Percentiles rank a stretch among this genome's conserved stretches.
Evolutionary conservation across 2,797 vertebrate species (phyloP).

Genomic region (Alfaro cultratus): DNA sequence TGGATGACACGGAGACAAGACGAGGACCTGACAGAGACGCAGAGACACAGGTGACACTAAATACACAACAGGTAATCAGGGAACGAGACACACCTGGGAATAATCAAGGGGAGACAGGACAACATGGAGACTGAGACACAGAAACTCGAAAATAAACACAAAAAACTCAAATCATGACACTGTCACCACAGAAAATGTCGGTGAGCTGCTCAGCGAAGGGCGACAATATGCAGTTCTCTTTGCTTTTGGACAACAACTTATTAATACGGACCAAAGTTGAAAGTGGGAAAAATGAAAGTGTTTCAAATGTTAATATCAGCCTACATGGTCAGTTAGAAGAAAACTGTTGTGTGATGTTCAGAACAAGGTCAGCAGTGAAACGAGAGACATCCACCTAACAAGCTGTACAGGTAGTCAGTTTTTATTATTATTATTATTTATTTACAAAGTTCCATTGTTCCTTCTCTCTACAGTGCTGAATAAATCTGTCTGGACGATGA

Average conservation of each 20-base stretch:
- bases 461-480: neutral
- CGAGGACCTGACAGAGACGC: no score
- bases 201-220: slow-evolving; percentile 37
- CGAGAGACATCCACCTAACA: neutral
- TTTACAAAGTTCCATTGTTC: neutral
- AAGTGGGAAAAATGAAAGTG: neutral
- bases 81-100: no score
- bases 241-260: neutral
- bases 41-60: no score
- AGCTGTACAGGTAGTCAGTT: slow-evolving; percentile 5
- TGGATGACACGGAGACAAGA: no score
- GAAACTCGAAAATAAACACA: no score
- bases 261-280: neutral
- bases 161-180: no score
- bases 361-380: slow-evolving; percentile 18
- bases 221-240: slow-evolving; percentile 11
- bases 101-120: no score
- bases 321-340: slow-evolving; percentile 4
- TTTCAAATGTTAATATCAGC: neutral
- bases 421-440: neutral
- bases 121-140: no score
- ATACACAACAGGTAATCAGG: no score
- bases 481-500: neutral
- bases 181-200: slow-evolving; percentile 20
- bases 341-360: slow-evolving; percentile 7